phyloP scores from a whole-genome alignment of 2,113 vertebrate species.

The Orthochromis indermauri region DNA sequence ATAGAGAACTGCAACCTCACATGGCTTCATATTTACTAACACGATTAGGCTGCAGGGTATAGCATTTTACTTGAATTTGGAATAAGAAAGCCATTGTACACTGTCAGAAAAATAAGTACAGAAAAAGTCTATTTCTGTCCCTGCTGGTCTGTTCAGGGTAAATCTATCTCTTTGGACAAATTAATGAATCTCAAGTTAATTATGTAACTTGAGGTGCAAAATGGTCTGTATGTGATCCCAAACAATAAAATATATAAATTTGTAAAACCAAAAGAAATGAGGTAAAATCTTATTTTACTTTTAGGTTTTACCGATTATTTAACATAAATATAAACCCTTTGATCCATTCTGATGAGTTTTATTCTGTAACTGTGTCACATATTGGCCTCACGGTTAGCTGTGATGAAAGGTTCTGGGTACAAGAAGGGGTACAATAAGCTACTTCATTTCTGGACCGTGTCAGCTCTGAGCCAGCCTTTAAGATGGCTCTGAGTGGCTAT shows the following conservation, averaged over 20 bases:
- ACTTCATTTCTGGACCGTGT: neutral
- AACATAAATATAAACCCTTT: neutral
- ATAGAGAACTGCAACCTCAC: neutral
- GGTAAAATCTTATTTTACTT: neutral
- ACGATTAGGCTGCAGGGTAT: neutral
- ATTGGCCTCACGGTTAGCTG: neutral
- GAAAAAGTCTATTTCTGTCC: neutral
- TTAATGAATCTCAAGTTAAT: neutral
- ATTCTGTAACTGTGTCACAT: neutral
- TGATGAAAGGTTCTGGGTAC: neutral
- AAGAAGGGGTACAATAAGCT: neutral
- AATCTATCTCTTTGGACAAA: neutral
- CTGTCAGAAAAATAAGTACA: neutral
- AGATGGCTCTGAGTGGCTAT: neutral
- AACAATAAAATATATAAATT: neutral
- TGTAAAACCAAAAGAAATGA: neutral
- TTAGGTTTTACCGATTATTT: neutral
- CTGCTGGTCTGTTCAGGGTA: neutral
- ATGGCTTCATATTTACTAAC: rapidly evolving
- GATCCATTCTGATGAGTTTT: neutral
- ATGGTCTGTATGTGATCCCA: neutral
- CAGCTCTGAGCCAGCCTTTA: neutral
- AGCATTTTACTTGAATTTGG: neutral
- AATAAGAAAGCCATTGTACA: neutral
- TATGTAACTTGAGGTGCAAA: neutral